A percentile compares a stretch with the other conserved stretches of the same genome.
These are phyloP conservation scores for Formica aserva DNA, from an alignment of 2,888 invertebrate genomes.

Conservation along the genomic window DNA sequence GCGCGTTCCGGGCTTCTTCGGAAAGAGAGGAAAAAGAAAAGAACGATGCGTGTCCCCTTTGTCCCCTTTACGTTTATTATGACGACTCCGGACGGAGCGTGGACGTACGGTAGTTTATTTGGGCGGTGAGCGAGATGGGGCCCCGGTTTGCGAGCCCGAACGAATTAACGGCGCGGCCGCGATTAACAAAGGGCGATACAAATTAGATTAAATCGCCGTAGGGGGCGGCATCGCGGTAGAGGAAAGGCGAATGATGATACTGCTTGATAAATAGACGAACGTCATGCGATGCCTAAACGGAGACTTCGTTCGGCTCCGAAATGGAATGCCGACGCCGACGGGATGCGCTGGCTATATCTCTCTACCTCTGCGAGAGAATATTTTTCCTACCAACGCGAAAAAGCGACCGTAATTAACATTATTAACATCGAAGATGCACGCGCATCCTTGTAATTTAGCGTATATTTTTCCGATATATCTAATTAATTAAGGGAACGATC, in stretches of 20 bases:
- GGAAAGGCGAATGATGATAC: constrained; percentile 84
- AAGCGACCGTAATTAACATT: constrained; percentile 34
- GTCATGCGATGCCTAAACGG: constrained; percentile 85
- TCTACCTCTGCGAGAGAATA: background rate
- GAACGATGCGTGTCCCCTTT: constrained; percentile 40
- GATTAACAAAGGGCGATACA: constrained; percentile 86
- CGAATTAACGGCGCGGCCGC: constrained; percentile 82
- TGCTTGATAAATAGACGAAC: constrained; percentile 85
- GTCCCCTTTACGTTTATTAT: constrained; percentile 72
- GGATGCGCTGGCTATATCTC: constrained; percentile 14
- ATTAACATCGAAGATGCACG: constrained; percentile 11
- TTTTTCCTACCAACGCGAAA: constrained; percentile 15
- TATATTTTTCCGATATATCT: background rate
- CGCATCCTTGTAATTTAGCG: constrained; percentile 26
- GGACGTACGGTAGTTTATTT: constrained; percentile 83
- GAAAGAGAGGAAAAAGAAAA: background rate
- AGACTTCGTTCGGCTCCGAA: constrained; percentile 74
- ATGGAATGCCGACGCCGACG: constrained; percentile 63
- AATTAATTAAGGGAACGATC: constrained; percentile 35
- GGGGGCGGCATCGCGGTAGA: constrained; percentile 83
- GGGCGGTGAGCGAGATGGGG: constrained; percentile 66
- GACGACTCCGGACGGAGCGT: constrained; percentile 69
- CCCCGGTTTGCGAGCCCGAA: constrained; percentile 77
- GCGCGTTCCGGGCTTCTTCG: constrained; percentile 26
- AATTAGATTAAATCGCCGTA: constrained; percentile 86